Conservation (phyloP, 2,888 invertebrate genomes). For the Oegoconia quadripuncta region DNA sequence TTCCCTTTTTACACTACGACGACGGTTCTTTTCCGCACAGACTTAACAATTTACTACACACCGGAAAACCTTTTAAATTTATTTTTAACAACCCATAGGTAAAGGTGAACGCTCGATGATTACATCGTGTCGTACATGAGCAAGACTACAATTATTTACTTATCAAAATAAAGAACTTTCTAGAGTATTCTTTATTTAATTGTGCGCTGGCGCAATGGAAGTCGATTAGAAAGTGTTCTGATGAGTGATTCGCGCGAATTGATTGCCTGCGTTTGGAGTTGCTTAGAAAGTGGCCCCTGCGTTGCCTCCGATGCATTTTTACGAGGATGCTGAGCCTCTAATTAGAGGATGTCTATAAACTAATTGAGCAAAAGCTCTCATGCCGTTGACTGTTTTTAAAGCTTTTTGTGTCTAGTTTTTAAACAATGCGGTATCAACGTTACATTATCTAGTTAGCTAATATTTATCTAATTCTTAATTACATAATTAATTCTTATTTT, state of each 20-base stretch:
- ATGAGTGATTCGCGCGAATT: conserved; percentile 71
- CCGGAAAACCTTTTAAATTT: neutral
- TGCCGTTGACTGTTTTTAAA: too few relatives aligned
- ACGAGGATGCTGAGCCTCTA: conserved; percentile 50
- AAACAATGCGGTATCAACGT: too few relatives aligned
- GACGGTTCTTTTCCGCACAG: too few relatives aligned
- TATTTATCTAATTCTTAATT: too few relatives aligned
- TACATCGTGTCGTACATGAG: neutral
- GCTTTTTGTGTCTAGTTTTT: too few relatives aligned
- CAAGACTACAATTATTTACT: neutral
- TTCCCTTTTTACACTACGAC: neutral
- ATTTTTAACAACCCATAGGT: too few relatives aligned
- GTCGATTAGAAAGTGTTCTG: conserved; percentile 75
- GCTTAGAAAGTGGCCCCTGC: conserved; percentile 68
- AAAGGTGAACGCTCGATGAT: neutral
- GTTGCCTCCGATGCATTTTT: conserved; percentile 53
- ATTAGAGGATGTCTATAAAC: conserved; percentile 55
- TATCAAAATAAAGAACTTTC: conserved; percentile 25
- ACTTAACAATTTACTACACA: too few relatives aligned
- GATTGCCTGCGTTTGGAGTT: conserved; percentile 64
- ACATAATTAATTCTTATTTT: too few relatives aligned
- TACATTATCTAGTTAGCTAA: too few relatives aligned
- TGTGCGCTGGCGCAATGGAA: conserved; percentile 46
- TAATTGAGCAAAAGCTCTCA: neutral
- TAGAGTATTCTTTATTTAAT: conserved; percentile 40